These are phyloP conservation scores for Drosophila parthenogenetica DNA, from an alignment of 2,888 invertebrate species.

Conservation along the genomic window DNA sequence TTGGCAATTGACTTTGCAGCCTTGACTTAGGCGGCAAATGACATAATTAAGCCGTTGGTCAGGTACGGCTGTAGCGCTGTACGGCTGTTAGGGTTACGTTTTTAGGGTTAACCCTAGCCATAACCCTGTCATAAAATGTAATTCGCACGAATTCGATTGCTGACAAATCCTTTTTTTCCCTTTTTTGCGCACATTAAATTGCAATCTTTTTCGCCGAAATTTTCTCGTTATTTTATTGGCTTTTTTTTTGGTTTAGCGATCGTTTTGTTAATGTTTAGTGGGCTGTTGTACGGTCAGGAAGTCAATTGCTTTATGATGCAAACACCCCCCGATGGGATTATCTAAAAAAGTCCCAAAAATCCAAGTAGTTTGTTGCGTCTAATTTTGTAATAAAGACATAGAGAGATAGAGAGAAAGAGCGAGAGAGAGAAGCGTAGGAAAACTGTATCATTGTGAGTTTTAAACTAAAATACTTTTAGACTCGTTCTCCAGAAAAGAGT, in stretches of 20 bases:
- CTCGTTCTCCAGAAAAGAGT: no score
- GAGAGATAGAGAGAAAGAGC: no score
- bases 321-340: slow-evolving; percentile 23
- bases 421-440: no score
- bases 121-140: slow-evolving; percentile 63
- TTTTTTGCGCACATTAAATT: slow-evolving; percentile 54
- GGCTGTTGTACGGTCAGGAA: slow-evolving; percentile 56
- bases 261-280: slow-evolving; percentile 55
- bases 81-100: slow-evolving; percentile 33
- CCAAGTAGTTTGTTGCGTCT: neutral
- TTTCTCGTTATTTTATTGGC: slow-evolving; percentile 35
- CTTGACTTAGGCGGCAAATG: slow-evolving; percentile 78
- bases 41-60: slow-evolving; percentile 71
- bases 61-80: slow-evolving; percentile 44
- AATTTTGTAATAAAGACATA: no score
- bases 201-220: slow-evolving; percentile 58
- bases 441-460: no score
- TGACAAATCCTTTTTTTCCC: slow-evolving; percentile 70
- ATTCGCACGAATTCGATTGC: slow-evolving; percentile 68
- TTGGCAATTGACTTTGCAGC: slow-evolving; percentile 76
- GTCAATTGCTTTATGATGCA: slow-evolving; percentile 76
- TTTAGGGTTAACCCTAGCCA: slow-evolving; percentile 51
- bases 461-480: no score
- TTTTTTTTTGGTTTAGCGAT: slow-evolving; percentile 43
- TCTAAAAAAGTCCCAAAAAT: neutral